These are phyloP conservation scores for Drosophila sechellia DNA, from an alignment of 1,140 invertebrate genomes.

Conservation along the genomic window DNA sequence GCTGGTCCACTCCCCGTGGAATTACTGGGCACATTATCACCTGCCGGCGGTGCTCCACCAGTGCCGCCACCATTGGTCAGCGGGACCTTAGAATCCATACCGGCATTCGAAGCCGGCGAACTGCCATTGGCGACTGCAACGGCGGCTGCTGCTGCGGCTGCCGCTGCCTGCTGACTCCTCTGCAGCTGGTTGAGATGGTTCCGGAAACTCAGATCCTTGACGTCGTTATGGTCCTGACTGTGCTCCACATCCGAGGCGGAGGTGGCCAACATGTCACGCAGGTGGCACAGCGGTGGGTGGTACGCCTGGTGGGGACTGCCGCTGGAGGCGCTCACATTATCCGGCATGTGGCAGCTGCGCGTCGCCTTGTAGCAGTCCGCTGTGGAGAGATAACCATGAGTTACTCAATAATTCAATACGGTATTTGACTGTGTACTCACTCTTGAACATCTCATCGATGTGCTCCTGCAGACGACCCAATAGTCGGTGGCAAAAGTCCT, in stretches of 20 bases:
- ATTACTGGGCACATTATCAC: slow-evolving; percentile 64
- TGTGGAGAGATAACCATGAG: slow-evolving; percentile 57
- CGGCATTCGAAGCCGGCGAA: slow-evolving; percentile 18
- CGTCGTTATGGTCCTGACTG: slow-evolving; percentile 90
- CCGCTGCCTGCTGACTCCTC: slow-evolving; percentile 53
- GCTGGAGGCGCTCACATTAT: slow-evolving; percentile 84
- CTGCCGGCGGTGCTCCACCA: slow-evolving; percentile 6
- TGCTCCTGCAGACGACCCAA: slow-evolving; percentile 93
- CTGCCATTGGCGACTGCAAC: slow-evolving; percentile 41
- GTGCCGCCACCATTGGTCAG: slow-evolving; percentile 26
- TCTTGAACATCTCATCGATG: slow-evolving; percentile 88
- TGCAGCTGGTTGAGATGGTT: slow-evolving; percentile 81
- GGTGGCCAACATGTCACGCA: slow-evolving; percentile 77
- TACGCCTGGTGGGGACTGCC: slow-evolving; percentile 80
- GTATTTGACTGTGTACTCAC: slow-evolving; percentile 81
- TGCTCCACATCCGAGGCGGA: slow-evolving; percentile 83
- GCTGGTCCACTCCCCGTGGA: slow-evolving; percentile 40
- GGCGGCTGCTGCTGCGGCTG: slow-evolving; percentile 54
- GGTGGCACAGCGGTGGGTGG: slow-evolving; percentile 84
- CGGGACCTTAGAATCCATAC: slow-evolving; percentile 36
- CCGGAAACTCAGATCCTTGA: slow-evolving; percentile 84
- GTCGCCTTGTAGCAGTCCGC: slow-evolving; percentile 86
- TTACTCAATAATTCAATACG: not conserved
- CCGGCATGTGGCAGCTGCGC: slow-evolving; percentile 84
- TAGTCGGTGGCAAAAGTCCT: slow-evolving; percentile 92